These are phyloP conservation scores for Pantherophis alleghaniensis DNA, from an alignment of 2,797 vertebrate species.

Conservation along the genomic window DNA sequence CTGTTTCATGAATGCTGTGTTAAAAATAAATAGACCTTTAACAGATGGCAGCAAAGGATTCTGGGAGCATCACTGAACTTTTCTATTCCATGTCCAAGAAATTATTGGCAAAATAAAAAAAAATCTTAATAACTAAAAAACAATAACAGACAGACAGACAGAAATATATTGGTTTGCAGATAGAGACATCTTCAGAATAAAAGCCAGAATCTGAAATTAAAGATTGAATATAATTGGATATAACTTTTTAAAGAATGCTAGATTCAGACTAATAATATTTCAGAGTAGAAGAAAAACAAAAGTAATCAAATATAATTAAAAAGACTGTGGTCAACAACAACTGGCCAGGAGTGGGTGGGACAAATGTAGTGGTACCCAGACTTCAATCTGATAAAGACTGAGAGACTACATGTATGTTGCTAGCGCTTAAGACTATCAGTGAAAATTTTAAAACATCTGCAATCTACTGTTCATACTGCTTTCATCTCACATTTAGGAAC, in stretches of 20 bases:
- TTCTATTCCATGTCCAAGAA: conserved; percentile 51
- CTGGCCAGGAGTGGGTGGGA: not conserved
- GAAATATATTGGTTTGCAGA: not conserved
- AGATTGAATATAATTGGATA: not conserved
- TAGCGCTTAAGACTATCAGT: not conserved
- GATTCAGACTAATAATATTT: not conserved
- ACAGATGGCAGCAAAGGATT: conserved; percentile 61
- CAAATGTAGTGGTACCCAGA: not conserved
- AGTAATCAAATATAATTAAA: not conserved
- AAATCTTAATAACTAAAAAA: conserved; percentile 15
- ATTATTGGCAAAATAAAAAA: conserved; percentile 44
- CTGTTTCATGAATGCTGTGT: conserved; percentile 66
- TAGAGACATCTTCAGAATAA: not conserved
- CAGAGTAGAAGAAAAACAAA: not conserved
- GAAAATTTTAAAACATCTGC: not conserved
- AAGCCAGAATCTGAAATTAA: not conserved
- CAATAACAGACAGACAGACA: not conserved
- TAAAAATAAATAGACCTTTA: conserved; percentile 67
- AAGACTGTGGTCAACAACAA: not conserved
- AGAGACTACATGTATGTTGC: not conserved
- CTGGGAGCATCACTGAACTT: conserved; percentile 57
- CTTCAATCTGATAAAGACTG: not conserved
- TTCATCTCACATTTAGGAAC: not conserved
- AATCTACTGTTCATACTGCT: not conserved
- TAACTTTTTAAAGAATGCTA: not conserved